These are phyloP conservation scores for Pomacea canaliculata DNA, from an alignment of 2,888 invertebrate species.

Conservation along the genomic window DNA sequence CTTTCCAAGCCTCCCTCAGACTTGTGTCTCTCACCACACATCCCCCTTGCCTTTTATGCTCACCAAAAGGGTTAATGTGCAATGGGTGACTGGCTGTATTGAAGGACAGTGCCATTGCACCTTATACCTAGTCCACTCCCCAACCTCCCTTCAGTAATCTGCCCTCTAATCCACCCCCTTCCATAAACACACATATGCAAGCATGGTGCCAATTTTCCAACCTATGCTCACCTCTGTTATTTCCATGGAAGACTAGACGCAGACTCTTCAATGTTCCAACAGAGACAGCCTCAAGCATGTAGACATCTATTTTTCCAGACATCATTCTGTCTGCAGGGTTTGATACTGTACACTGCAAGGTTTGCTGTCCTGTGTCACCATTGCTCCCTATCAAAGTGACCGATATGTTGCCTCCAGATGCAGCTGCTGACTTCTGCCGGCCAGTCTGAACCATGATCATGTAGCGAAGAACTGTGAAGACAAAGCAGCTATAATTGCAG, in stretches of 20 bases:
- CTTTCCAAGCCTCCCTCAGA: too few relatives aligned
- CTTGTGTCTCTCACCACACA: too few relatives aligned
- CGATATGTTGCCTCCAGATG: constrained; percentile 53
- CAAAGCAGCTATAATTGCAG: constrained; percentile 21
- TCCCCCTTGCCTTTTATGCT: too few relatives aligned
- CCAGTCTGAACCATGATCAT: constrained; percentile 63
- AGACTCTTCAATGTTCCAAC: constrained; percentile 60
- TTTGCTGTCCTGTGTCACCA: constrained; percentile 60
- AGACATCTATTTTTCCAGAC: constrained; percentile 59
- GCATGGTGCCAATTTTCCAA: neutral
- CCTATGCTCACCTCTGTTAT: constrained; percentile 38
- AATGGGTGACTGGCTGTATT: too few relatives aligned
- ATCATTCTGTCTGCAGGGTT: constrained; percentile 34
- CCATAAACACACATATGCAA: neutral
- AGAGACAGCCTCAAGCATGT: constrained; percentile 63
- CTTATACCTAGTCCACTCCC: too few relatives aligned
- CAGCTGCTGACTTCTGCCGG: constrained; percentile 52
- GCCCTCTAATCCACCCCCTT: too few relatives aligned
- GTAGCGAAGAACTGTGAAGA: constrained; percentile 54
- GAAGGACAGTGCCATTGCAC: too few relatives aligned
- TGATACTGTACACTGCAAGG: constrained; percentile 29
- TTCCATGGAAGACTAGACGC: constrained; percentile 58
- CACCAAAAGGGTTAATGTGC: too few relatives aligned
- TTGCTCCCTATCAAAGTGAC: constrained; percentile 59
- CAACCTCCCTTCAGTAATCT: too few relatives aligned